phyloP scores from a whole-genome alignment of 2,888 invertebrate genomes.

The Brachylomia viminalis region DNA sequence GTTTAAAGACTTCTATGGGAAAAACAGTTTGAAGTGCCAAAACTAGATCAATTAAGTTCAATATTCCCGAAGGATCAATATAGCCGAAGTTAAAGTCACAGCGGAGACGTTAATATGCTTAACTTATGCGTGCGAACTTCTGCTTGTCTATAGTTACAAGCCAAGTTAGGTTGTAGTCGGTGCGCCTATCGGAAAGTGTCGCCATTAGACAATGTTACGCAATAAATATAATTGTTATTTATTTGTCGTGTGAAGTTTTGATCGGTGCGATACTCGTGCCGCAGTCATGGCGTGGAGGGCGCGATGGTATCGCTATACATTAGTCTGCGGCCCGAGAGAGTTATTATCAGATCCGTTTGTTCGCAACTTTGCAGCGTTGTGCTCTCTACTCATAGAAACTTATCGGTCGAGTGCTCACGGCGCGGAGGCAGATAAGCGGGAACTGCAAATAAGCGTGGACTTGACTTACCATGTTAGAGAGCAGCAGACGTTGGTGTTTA shows the following conservation, averaged over 20 bases:
- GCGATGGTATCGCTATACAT: constrained; percentile 79
- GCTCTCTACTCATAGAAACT: constrained; percentile 76
- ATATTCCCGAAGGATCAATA: constrained; percentile 80
- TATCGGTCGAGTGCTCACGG: constrained; percentile 73
- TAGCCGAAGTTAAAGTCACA: constrained; percentile 78
- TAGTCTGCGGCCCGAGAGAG: constrained; percentile 78
- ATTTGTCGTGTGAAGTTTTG: constrained; percentile 75
- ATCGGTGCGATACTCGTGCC: constrained; percentile 72
- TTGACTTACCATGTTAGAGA: constrained; percentile 89
- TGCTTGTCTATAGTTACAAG: constrained; percentile 81
- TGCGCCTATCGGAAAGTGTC: constrained; percentile 74
- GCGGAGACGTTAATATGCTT: constrained; percentile 84
- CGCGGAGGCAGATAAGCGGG: constrained; percentile 71
- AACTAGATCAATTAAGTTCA: constrained; percentile 80
- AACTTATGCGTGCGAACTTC: constrained; percentile 84
- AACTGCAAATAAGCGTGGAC: constrained; percentile 69
- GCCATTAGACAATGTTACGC: constrained; percentile 75
- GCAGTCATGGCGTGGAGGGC: constrained; percentile 69
- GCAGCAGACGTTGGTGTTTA: constrained; percentile 89
- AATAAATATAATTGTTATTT: constrained; percentile 83
- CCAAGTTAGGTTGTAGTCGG: constrained; percentile 79
- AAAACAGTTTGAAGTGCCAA: constrained; percentile 67
- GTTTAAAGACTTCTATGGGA: constrained; percentile 60
- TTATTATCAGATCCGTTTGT: constrained; percentile 84
- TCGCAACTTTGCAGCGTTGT: constrained; percentile 77